Evolutionary conservation across 2,888 invertebrate species (phyloP).

Genomic region (Eristalis pertinax): DNA sequence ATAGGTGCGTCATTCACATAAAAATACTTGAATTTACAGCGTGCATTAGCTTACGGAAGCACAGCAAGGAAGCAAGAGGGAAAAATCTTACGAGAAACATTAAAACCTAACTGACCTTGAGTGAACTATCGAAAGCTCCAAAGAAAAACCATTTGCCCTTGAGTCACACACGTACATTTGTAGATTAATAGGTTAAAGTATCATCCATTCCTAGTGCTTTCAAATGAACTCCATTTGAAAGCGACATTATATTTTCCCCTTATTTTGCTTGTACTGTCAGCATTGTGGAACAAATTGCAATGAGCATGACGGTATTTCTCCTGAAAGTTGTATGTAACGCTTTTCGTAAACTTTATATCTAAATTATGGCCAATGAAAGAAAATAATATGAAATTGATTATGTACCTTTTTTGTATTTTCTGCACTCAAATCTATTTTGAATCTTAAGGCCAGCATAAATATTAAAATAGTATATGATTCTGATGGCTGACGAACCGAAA

Average conservation of each 20-base stretch:
- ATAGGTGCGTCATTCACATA: neutral
- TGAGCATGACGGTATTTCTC: conserved; percentile 60
- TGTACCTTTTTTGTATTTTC: neutral
- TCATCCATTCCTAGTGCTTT: conserved; percentile 49
- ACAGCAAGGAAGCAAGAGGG: neutral
- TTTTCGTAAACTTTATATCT: conserved; percentile 19
- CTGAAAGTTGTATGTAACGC: conserved; percentile 27
- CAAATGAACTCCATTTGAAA: conserved; percentile 46
- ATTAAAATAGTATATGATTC: no score
- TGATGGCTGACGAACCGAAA: no score
- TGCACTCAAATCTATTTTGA: neutral
- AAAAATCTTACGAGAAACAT: conserved; percentile 28
- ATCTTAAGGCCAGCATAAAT: no score
- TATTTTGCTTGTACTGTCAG: conserved; percentile 30
- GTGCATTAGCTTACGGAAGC: conserved; percentile 23
- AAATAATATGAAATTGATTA: neutral
- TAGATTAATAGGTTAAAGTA: conserved; percentile 66
- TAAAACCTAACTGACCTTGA: conserved; percentile 64
- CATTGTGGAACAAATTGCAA: conserved; percentile 42
- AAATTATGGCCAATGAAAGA: neutral
- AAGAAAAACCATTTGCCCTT: conserved; percentile 54
- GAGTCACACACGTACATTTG: conserved; percentile 54
- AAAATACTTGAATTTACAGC: neutral
- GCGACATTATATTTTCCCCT: conserved; percentile 51
- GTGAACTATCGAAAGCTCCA: conserved; percentile 46